Evolutionary conservation across 2,113 vertebrate species (phyloP), one percentile per base, ranked within the genome.

Genomic region (Rynchops niger): DNA sequence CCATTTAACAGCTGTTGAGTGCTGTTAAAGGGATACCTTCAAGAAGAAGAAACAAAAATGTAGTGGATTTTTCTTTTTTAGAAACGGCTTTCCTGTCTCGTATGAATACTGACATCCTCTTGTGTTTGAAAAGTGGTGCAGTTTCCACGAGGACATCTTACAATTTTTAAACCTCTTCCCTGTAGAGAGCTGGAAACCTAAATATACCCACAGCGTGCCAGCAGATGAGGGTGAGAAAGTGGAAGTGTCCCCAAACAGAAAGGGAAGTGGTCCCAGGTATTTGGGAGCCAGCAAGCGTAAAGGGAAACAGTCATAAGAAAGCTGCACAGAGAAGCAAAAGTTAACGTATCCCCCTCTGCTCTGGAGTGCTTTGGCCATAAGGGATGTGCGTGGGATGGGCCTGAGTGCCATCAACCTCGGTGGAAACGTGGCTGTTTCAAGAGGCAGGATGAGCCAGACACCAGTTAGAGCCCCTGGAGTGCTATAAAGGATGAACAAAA

Each of bases 1-100:
- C 94, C 79, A 73, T 92, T 97, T 95, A 97, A 92, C 98, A 98
- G 97, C 97, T 98, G 98, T 95, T 96, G 91, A 95, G 63, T 88
- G 93, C 92, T 95, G 66, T 96, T 97, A 97, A 95, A 92, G 69
- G 74, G 89, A 95, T 82, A 93, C 49, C 52, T 25, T 94, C 86
- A 50, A 83, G 91, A 92, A 81, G 61, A 70, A 76, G 45, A 76
- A 88, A 92, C 43, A 92, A 95, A 92, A 95, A 72, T 22, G 10
- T 43, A 49, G 70, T 62, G 71, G 45, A 42, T 92, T 94, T 88
- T 95, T 84, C 49, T 76, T 76, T 89, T 85, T 47, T 11, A 89
- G 6, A 38, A 82, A 53, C 16, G 40, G 20, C 52, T 91, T 76
- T 59, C 69, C 25, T 83, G 58, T 22, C 30, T 86, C 3, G 0